phyloP scores from a whole-genome alignment of 2,113 vertebrate species.

The Origma solitaria region DNA sequence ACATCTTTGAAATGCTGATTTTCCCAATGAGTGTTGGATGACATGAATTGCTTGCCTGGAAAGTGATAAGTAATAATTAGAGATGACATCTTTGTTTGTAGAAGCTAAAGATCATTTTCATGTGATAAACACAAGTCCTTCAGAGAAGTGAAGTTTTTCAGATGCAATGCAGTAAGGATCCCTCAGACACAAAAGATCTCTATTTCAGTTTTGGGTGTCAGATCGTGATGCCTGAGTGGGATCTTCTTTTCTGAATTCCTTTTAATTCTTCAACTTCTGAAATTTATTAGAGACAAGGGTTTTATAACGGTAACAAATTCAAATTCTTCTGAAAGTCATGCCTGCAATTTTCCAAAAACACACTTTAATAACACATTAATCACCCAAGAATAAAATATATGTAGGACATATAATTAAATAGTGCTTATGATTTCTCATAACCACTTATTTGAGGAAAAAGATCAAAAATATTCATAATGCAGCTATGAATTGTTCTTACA shows the following conservation, averaged over 20 bases:
- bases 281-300: neutral
- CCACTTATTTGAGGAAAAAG: neutral
- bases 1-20: neutral
- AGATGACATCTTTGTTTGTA: neutral
- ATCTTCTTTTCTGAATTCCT: neutral
- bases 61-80: neutral
- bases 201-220: neutral
- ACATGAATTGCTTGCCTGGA: neutral
- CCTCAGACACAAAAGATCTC: neutral
- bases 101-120: conserved; percentile 5
- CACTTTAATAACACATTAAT: neutral
- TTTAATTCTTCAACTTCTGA: neutral
- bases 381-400: neutral
- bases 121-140: neutral
- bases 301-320: neutral
- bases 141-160: neutral
- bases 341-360: neutral
- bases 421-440: neutral
- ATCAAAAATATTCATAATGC: neutral
- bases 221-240: neutral
- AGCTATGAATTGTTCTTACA: neutral
- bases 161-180: neutral
- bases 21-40: neutral
- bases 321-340: neutral
- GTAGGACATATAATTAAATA: neutral